phyloP scores from a whole-genome alignment of 2,797 vertebrate species.

The Smutsia temminckii region DNA sequence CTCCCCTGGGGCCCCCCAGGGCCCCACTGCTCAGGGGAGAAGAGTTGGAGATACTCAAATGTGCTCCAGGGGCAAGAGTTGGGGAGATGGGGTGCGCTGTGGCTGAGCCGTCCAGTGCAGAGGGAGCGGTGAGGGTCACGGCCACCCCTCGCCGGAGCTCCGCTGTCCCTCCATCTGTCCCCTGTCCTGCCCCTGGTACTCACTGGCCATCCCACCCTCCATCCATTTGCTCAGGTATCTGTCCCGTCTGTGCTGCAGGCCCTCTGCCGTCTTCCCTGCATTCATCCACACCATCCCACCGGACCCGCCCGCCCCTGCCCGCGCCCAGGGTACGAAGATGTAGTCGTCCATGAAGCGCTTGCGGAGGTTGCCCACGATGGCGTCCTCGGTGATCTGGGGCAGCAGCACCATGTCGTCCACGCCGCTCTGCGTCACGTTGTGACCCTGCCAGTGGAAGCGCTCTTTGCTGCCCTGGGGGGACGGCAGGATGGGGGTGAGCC shows the following conservation, averaged over 20 bases:
- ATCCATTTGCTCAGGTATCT: not conserved
- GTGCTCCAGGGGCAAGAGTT: not conserved
- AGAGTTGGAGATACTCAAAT: not conserved
- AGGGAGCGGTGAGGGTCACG: not conserved
- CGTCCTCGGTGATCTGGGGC: slow-evolving; percentile 95
- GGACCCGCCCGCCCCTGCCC: not conserved
- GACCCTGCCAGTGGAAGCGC: slow-evolving; percentile 98
- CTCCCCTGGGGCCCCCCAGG: not conserved
- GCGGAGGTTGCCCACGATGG: slow-evolving; percentile 96
- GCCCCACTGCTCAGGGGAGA: not conserved
- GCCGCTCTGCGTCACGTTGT: slow-evolving; percentile 97
- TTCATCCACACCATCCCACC: too few relatives aligned
- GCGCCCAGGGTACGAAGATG: slow-evolving; percentile 94
- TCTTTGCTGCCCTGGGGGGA: slow-evolving; percentile 91
- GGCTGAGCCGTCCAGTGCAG: not conserved
- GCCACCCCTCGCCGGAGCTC: not conserved
- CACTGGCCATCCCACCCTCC: not conserved
- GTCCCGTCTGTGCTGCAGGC: not conserved
- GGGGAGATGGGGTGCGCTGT: accelerated
- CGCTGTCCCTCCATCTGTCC: accelerated
- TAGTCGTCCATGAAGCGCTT: slow-evolving; percentile 98
- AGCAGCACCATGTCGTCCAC: slow-evolving; percentile 99
- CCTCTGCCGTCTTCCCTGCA: not conserved
- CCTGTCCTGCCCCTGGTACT: accelerated
- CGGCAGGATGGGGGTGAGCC: not conserved